These are phyloP conservation scores for Papilio demoleus DNA, from an alignment of 2,888 invertebrate species.

Conservation along the genomic window DNA sequence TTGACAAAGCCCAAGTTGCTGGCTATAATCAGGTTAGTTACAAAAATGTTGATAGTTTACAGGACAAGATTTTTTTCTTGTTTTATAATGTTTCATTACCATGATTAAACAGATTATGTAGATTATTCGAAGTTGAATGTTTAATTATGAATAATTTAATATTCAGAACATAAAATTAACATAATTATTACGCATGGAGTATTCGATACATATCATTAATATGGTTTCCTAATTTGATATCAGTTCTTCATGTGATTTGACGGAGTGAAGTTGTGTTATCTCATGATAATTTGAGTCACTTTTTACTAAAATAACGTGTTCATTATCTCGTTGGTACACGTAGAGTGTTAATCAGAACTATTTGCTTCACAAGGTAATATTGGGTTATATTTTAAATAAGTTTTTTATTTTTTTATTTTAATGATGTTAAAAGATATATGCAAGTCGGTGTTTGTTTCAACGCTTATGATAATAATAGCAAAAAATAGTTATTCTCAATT, in stretches of 20 bases:
- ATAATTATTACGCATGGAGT: slow-evolving; percentile 34
- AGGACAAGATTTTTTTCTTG: too few species aligned
- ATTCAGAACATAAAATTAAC: slow-evolving; percentile 35
- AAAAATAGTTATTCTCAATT: not conserved
- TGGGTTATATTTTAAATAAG: not conserved
- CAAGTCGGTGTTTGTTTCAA: not conserved
- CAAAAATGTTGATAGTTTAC: too few species aligned
- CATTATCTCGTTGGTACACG: not conserved
- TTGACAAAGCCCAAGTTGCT: too few species aligned
- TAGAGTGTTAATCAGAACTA: not conserved
- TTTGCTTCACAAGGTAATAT: slow-evolving; percentile 9
- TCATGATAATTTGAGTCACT: not conserved
- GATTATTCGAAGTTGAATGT: slow-evolving; percentile 9
- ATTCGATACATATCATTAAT: slow-evolving; percentile 29
- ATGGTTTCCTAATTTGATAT: slow-evolving; percentile 28
- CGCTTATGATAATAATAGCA: not conserved
- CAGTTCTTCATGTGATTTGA: slow-evolving; percentile 32
- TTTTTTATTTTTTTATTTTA: not conserved
- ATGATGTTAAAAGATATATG: not conserved
- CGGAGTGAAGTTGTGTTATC: slow-evolving; percentile 34
- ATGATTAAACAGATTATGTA: slow-evolving; percentile 26
- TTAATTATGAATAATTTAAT: slow-evolving; percentile 35
- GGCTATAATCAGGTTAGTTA: too few species aligned
- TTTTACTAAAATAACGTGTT: not conserved
- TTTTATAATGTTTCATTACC: not conserved